Percentiles rank a stretch among this genome's conserved stretches.
These are phyloP conservation scores for Pogonocichla stellata DNA, from an alignment of 2,113 vertebrate genomes.

Conservation along the genomic window DNA sequence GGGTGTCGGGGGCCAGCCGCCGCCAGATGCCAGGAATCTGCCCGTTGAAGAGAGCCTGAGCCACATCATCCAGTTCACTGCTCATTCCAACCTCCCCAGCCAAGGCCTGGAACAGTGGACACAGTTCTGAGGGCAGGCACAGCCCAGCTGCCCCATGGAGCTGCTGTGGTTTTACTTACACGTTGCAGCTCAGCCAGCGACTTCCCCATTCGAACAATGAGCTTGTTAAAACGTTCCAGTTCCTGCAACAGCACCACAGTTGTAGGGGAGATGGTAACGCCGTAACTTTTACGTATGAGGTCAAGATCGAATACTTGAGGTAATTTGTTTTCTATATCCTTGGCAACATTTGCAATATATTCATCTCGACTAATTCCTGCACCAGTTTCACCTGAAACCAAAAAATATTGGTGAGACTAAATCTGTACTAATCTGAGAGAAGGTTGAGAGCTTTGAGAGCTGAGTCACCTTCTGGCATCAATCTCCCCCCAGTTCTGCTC, in stretches of 20 bases:
- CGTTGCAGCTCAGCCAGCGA: slow-evolving; percentile 86
- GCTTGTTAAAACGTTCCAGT: slow-evolving; percentile 90
- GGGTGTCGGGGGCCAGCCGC: slow-evolving; percentile 88
- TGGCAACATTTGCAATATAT: slow-evolving; percentile 85
- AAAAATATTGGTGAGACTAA: neutral
- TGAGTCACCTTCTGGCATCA: neutral
- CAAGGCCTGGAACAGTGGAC: slow-evolving; percentile 76
- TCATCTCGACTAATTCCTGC: slow-evolving; percentile 86
- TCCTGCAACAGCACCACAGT: slow-evolving; percentile 94
- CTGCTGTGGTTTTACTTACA: slow-evolving; percentile 59
- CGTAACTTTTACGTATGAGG: slow-evolving; percentile 79
- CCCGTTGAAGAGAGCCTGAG: slow-evolving; percentile 86
- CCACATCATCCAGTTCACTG: slow-evolving; percentile 89
- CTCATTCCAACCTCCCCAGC: slow-evolving; percentile 96
- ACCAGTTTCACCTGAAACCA: slow-evolving; percentile 82
- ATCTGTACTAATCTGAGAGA: neutral
- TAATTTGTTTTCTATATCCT: slow-evolving; percentile 89
- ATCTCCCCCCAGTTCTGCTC: neutral
- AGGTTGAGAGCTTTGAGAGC: neutral
- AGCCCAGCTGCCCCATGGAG: accelerated
- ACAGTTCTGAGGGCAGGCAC: neutral
- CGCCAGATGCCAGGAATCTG: slow-evolving; percentile 91
- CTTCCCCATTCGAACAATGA: slow-evolving; percentile 80
- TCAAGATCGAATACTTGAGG: slow-evolving; percentile 85
- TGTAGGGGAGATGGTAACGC: slow-evolving; percentile 76